A percentile compares a stretch with the other conserved stretches of the same genome.
phyloP scores from a whole-genome alignment of 1,140 invertebrate genomes.

The Dendrolimus kikuchii region DNA sequence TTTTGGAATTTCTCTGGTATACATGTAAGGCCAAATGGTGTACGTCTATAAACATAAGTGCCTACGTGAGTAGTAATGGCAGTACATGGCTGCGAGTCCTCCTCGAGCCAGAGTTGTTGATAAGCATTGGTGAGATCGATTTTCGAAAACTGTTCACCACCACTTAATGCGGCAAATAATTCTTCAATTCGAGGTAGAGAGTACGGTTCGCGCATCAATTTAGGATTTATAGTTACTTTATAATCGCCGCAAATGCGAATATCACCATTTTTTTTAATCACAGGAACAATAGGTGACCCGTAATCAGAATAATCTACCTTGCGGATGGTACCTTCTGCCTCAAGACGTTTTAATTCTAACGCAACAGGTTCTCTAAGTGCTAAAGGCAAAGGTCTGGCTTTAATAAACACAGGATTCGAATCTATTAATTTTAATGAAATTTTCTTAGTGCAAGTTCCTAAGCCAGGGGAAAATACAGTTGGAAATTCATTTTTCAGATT shows the following conservation, averaged over 20 bases:
- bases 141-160: neutral
- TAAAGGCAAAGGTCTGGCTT: neutral
- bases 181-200: neutral
- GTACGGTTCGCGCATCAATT: constrained; percentile 1
- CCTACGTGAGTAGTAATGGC: neutral
- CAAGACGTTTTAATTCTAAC: constrained; percentile 1
- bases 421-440: neutral
- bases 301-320: constrained; percentile 1
- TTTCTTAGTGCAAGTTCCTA: neutral
- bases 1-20: no score
- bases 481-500: neutral
- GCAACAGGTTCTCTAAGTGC: neutral
- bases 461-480: neutral
- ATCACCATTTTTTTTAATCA: neutral
- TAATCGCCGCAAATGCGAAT: neutral
- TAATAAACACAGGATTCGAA: neutral
- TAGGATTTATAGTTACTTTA: neutral
- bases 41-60: neutral
- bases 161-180: neutral
- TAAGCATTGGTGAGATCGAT: neutral
- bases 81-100: neutral
- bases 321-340: neutral
- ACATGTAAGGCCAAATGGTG: no score
- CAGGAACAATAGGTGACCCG: neutral
- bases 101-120: neutral